Evolutionary conservation across 2,888 invertebrate species (phyloP), one percentile per base, ranked within the genome.

Genomic region (Nymphalis polychloros): DNA sequence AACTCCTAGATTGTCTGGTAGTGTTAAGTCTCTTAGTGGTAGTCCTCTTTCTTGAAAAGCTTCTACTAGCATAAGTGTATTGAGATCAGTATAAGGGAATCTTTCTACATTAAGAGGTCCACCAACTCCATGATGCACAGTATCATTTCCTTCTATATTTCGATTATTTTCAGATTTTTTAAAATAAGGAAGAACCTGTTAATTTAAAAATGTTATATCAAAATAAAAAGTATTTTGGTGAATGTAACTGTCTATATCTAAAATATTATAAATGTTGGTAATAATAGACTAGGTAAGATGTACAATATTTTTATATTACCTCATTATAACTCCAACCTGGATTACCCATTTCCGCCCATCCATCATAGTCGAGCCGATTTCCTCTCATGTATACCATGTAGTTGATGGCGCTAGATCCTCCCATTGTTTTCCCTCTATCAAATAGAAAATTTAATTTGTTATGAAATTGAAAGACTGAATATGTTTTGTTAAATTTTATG

Each of bases 121-220:
- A 1, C 93, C 93, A 13, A 88, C 88, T 0, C 93, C 91, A 78
- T 96, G 96, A 75, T 94, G 94, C 41, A 87, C 77, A 3, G 88
- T 90, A 73, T 94, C 89, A 47, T 92, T 86, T 8, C 91, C 82
- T 76, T 93, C 94, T 1, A 89, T 80, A 68, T 95, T 93, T 79
- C 89, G 87, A 75, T 95, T 95, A 73, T 95, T 90, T 85, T 95
- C 95, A 0, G 95, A 91, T 85, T 95, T 95, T 67, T 93, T 94
- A 82, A 95, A 96, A 81, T 96, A 96, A 0, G 95, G 95, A 19
- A 96, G 86, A 0, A 95, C 87, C 93, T 93, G 84, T 48, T n/a
- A 48, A 16, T 5, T 0, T 96, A 95, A 55, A 88, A 86, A 31
- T 96, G 80, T 7, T 41, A 13, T 35, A 13, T 13, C 13, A 13